These are phyloP conservation scores for Amblyjoppa proteus DNA, from an alignment of 2,888 invertebrate species.

Conservation along the genomic window DNA sequence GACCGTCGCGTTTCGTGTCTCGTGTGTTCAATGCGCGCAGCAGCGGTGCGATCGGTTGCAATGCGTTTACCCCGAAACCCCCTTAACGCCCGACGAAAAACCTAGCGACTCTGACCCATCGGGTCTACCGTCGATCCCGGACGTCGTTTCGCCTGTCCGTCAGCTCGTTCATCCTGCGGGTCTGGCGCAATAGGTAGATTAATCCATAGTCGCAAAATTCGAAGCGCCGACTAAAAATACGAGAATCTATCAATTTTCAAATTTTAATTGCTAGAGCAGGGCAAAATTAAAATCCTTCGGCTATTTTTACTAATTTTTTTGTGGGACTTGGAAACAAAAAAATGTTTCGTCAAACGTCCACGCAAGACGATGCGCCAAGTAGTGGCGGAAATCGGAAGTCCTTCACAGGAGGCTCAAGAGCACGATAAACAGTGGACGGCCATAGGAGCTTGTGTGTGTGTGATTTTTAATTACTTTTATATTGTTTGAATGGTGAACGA, in stretches of 20 bases:
- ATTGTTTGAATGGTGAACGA: no score
- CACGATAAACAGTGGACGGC: no score
- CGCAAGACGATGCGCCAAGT: no score
- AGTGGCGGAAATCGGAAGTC: no score
- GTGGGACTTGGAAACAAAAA: no score
- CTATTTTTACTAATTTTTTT: not conserved
- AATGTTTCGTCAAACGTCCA: no score
- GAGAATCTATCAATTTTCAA: not conserved
- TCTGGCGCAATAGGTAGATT: constrained; percentile 21
- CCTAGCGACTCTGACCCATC: constrained; percentile 34
- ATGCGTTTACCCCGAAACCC: constrained; percentile 73
- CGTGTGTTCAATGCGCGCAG: constrained; percentile 28
- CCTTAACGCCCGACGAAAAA: constrained; percentile 48
- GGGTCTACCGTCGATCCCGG: constrained; percentile 49
- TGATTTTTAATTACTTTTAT: no score
- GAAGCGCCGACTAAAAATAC: not conserved
- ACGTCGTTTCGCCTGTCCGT: constrained; percentile 44
- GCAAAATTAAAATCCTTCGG: no score
- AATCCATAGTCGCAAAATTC: constrained; percentile 15
- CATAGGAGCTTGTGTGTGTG: no score
- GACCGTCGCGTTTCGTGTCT: constrained; percentile 71
- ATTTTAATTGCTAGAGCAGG: not conserved
- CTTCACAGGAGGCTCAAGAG: no score
- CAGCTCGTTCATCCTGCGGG: constrained; percentile 46
- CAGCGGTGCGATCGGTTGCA: constrained; percentile 66